Conservation (phyloP, 1,140 invertebrate genomes). For the Eufriesea mexicana region DNA sequence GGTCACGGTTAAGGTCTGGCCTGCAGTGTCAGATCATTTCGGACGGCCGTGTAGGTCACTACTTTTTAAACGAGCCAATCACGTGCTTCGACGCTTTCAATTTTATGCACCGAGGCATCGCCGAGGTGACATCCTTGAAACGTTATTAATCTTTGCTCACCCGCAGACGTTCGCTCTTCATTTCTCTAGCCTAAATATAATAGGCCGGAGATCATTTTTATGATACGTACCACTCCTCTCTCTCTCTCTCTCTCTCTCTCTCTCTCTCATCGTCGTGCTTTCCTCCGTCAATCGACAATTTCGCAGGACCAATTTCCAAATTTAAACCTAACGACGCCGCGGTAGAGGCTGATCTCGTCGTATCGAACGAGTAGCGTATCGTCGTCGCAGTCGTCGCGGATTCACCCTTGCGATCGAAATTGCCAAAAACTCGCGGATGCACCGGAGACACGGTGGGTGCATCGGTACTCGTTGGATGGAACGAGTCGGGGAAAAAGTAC, state of each 20-base stretch:
- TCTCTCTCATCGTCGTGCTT: too few species aligned
- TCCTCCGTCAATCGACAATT: too few species aligned
- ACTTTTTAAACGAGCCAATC: constrained; percentile 38
- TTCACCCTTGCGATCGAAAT: too few species aligned
- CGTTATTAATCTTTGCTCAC: constrained; percentile 26
- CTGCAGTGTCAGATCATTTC: constrained; percentile 62
- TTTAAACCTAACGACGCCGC: too few species aligned
- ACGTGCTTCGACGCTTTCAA: constrained; percentile 26
- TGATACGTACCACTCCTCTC: too few species aligned
- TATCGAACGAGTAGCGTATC: too few species aligned
- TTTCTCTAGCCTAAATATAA: not conserved
- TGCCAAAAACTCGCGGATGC: not conserved
- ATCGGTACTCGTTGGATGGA: not conserved
- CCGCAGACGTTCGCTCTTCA: not conserved
- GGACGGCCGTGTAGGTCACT: constrained; percentile 64
- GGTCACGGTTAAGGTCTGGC: constrained; percentile 66
- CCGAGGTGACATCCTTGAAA: constrained; percentile 24
- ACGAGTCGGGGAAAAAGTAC: not conserved
- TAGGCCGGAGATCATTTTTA: too few species aligned
- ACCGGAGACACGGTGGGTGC: not conserved
- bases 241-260: too few species aligned
- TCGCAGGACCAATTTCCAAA: too few species aligned
- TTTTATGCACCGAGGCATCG: constrained; percentile 36
- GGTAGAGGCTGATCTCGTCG: too few species aligned
- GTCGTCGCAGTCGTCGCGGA: too few species aligned